Evolutionary conservation across 2,113 vertebrate genomes (phyloP).

Genomic region (Lepisosteus oculatus): DNA sequence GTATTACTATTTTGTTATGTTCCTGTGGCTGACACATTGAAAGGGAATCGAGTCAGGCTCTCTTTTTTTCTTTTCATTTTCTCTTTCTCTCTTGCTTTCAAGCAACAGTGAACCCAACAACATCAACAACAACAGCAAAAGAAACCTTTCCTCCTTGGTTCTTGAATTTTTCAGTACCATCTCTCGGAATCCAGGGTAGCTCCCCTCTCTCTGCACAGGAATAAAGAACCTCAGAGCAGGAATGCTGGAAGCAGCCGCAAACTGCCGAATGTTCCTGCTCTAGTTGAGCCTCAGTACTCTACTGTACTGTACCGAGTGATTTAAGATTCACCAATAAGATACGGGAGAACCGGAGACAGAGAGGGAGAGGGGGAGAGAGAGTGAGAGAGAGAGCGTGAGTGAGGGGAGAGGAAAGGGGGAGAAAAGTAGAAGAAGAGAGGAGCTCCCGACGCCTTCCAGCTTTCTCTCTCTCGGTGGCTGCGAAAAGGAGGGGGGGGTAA

Average conservation of each 20-base stretch:
- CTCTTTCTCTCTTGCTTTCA: neutral
- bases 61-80: neutral
- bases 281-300: conserved; percentile 12
- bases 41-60: neutral
- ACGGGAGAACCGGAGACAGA: conserved; percentile 17
- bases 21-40: neutral
- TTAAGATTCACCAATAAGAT: conserved; percentile 34
- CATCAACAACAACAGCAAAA: conserved; percentile 19
- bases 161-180: conserved; percentile 17
- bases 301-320: conserved; percentile 23
- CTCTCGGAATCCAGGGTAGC: conserved; percentile 18
- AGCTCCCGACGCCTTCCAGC: conserved; percentile 20
- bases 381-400: conserved; percentile 12
- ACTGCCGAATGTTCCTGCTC: conserved; percentile 26
- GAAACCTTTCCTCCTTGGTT: conserved; percentile 16
- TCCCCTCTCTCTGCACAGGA: conserved; percentile 20
- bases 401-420: conserved; percentile 32
- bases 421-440: conserved; percentile 20
- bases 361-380: conserved; percentile 22
- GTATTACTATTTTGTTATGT: neutral
- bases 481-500: conserved; percentile 20
- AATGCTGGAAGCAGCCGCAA: conserved; percentile 27
- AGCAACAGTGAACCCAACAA: conserved; percentile 8
- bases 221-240: conserved; percentile 14
- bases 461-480: conserved; percentile 18